Conservation (phyloP, 2,797 vertebrate genomes). For the Spinus pinus region DNA sequence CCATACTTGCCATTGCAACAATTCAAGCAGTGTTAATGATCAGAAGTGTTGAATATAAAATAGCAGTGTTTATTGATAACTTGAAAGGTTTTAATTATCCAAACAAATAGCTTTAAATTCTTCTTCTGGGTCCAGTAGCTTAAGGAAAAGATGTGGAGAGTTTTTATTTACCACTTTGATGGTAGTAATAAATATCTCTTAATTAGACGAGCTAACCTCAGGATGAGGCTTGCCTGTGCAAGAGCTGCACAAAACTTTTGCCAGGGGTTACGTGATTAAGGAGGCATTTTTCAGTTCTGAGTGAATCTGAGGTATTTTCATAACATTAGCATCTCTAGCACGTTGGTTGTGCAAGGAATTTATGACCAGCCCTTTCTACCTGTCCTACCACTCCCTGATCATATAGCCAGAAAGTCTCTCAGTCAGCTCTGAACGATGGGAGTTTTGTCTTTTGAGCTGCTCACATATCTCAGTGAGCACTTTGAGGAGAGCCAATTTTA, state of each 20-base stretch:
- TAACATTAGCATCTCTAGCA: slow-evolving; percentile 22
- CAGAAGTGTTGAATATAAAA: not conserved
- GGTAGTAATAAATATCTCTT: not conserved
- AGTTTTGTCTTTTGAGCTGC: not conserved
- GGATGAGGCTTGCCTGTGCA: slow-evolving; percentile 31
- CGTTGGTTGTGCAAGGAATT: slow-evolving; percentile 50
- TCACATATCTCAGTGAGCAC: accelerated
- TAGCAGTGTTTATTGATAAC: not conserved
- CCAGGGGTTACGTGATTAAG: slow-evolving; percentile 25
- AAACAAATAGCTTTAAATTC: not conserved
- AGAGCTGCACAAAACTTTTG: not conserved
- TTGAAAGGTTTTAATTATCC: not conserved
- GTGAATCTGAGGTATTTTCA: slow-evolving; percentile 38
- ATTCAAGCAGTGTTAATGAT: not conserved
- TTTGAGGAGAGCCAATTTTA: not conserved
- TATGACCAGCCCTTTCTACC: slow-evolving; percentile 30
- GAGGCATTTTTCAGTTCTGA: slow-evolving; percentile 22
- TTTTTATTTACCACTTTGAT: not conserved
- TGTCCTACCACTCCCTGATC: slow-evolving; percentile 14
- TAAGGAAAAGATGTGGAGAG: not conserved
- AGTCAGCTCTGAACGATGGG: not conserved
- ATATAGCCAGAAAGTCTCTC: not conserved
- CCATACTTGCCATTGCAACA: not conserved
- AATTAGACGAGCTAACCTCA: not conserved
- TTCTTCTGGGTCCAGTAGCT: not conserved